Base-by-base conservation (phyloP, 2,113 vertebrate genomes). In the Gallinago undulata region DNA sequence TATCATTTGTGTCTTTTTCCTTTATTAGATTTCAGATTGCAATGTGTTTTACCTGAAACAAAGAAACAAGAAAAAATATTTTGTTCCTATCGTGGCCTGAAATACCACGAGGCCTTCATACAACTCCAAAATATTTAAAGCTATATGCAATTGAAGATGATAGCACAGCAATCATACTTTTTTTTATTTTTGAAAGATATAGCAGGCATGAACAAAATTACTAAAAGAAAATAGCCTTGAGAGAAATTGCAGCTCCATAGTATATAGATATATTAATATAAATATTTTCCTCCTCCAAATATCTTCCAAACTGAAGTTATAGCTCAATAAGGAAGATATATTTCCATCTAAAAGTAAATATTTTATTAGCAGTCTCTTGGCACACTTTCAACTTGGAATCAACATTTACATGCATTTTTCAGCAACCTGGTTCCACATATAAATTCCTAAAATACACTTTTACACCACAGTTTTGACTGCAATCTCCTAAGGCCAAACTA, bases 321-420 rank as follows among this genome's bases (percentile, higher is more conserved):
- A 93, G 78, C 84, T 94, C 93, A 97, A 91, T 93, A 97, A 96
- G 78, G 48, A 97, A 96, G 91, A 96, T 31, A 84, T 95, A 95
- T 96, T 96, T 97, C 83, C 79, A 93, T 91, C 93, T 92, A 90
- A 81, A 96, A 95, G 79, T 97, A 97, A 97, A 94, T 97, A 96
- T 97, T 97, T 98, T 96, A 94, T 68, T 94, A 79, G 39, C 66
- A 78, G 82, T 86, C 37, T 97, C 87, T 87, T 97, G 93, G 93
- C 67, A 35, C 48, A 64, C 90, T 96, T 96, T 95, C 56, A 89
- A 91, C 41, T 90, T 35, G 62, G 69, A 96, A 96, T 73, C 91
- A 94, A 90, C 39, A 92, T 94, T 91, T 93, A 62, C 84, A 92
- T 57, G 66, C 92, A 80, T 45, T 95, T 96, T 92, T 96, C 90